Base-by-base conservation (phyloP, 2,888 invertebrate genomes). In the Masnerella sp. region DNA sequence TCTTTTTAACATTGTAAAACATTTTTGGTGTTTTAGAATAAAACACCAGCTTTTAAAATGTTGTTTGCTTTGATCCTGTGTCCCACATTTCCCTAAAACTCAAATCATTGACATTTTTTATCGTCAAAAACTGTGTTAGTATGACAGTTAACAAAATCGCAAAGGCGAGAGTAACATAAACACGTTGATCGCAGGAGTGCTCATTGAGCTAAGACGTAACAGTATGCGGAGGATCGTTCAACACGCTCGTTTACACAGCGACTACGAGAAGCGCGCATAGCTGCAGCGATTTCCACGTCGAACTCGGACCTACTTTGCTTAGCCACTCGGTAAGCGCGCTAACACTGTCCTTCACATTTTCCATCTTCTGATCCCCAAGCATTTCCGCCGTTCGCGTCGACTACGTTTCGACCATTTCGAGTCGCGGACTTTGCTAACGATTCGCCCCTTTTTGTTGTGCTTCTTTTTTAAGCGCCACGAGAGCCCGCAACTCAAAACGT, bases 401-500 rank as follows among this genome's bases (percentile, higher is more conserved):
- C 42, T 61, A 20, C 52, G 52, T 64, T 65, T 54, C 61, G 61
- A 61, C 40, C 47, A 34, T 64, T 54, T 54, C 17, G 15, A 51
- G 51, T 42, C 51, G 49, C 52, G 15, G 14, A 52, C 52, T 52
- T 64, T 64, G 43, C 45, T 45, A 43, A 52, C 52, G 52, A 52
- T 52, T 59, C 51, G 43, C 43, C 42, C 49, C 49, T 47, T 61
- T 43, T 51, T 64, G 45, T 47, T 36, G 14, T 51, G 17, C 30
- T 38, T 30, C 56, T 34, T 58, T 68, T 54, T 70, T 70, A 47
- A 40, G 45, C 40, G 49, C 38, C 45, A 40, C 38, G 43, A 52
- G 36, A 62, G 49, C 52, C 61, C 72, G 40, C 71, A 61, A 74
- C 69, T 67, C 76, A 69, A 64, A 80, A 78, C 75, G 77, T 77